These are phyloP conservation scores for Epinephelus coioides DNA, from an alignment of 2,797 vertebrate species.

Conservation along the genomic window DNA sequence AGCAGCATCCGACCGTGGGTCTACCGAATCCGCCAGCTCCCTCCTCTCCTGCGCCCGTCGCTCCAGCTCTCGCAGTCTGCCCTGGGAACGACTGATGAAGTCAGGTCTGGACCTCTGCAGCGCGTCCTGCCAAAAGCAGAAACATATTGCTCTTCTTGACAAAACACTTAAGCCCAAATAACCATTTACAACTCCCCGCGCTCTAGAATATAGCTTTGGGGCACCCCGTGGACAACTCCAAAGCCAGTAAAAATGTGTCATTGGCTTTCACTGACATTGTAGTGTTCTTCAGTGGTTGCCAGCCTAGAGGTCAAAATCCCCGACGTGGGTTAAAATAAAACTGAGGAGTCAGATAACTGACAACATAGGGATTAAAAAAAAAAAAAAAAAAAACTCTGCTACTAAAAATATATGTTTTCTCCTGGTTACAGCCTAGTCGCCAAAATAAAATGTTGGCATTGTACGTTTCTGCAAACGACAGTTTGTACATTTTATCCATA, in stretches of 20 bases:
- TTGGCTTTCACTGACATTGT: constrained; percentile 16
- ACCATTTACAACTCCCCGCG: not conserved
- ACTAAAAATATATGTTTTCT: not conserved
- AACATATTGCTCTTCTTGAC: constrained; percentile 34
- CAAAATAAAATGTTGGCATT: no score
- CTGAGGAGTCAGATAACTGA: constrained; percentile 5
- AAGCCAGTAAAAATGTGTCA: constrained; percentile 15
- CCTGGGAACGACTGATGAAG: constrained; percentile 90
- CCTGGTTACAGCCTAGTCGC: not conserved
- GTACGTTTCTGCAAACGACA: no score
- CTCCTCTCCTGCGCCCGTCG: constrained; percentile 83
- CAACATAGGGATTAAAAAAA: constrained; percentile 5
- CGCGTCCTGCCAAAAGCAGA: constrained; percentile 84
- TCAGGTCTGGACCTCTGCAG: constrained; percentile 87
- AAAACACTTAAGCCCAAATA: constrained; percentile 27
- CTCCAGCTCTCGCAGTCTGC: constrained; percentile 84
- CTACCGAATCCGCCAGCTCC: constrained; percentile 43
- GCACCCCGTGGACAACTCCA: not conserved
- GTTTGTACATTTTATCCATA: no score
- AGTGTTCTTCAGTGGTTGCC: not conserved
- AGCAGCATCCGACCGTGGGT: constrained; percentile 29
- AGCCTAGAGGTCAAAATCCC: not conserved
- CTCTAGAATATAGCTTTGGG: constrained; percentile 3
- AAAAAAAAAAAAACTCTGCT: not conserved
- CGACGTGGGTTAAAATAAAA: not conserved